These are phyloP conservation scores for Tupaia tana DNA, from an alignment of 2,113 vertebrate genomes.

Conservation along the genomic window DNA sequence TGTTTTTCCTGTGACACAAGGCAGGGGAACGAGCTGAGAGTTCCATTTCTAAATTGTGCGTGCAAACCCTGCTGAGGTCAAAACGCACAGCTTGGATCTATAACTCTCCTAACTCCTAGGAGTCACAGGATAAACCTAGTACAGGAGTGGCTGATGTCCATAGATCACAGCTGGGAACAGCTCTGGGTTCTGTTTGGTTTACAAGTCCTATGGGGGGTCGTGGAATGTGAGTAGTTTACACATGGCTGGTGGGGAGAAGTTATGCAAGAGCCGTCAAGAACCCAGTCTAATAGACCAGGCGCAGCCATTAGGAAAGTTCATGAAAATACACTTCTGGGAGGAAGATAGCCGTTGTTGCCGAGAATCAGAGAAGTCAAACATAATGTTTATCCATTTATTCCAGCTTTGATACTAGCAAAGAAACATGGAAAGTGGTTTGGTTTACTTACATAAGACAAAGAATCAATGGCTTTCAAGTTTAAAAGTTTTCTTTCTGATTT, in stretches of 20 bases:
- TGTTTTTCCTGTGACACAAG: not conserved
- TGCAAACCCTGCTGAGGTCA: constrained; percentile 37
- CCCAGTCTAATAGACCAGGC: not conserved
- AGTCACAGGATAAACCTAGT: constrained; percentile 51
- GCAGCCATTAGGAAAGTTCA: not conserved
- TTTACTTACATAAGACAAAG: constrained; percentile 42
- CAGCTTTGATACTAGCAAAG: constrained; percentile 21
- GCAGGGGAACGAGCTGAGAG: not conserved
- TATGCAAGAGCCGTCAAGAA: constrained; percentile 9
- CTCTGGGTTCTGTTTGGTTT: constrained; percentile 50
- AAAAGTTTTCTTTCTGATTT: not conserved
- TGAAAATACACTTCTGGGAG: constrained; percentile 39
- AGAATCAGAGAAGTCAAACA: constrained; percentile 47
- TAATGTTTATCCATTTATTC: constrained; percentile 25
- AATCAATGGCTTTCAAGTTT: constrained; percentile 25
- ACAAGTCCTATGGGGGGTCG: constrained; percentile 19
- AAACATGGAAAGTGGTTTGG: not conserved
- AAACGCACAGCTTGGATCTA: constrained; percentile 40
- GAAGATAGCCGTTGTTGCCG: constrained; percentile 48
- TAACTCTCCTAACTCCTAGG: constrained; percentile 37
- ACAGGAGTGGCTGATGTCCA: constrained; percentile 30
- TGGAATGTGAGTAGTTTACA: constrained; percentile 67
- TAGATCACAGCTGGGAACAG: constrained; percentile 54
- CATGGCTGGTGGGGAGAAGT: constrained; percentile 35
- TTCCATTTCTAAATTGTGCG: constrained; percentile 28